Evolutionary conservation across 2,888 invertebrate species (phyloP), one percentile per base, ranked within the genome.

Genomic region (Chalcis sispes): DNA sequence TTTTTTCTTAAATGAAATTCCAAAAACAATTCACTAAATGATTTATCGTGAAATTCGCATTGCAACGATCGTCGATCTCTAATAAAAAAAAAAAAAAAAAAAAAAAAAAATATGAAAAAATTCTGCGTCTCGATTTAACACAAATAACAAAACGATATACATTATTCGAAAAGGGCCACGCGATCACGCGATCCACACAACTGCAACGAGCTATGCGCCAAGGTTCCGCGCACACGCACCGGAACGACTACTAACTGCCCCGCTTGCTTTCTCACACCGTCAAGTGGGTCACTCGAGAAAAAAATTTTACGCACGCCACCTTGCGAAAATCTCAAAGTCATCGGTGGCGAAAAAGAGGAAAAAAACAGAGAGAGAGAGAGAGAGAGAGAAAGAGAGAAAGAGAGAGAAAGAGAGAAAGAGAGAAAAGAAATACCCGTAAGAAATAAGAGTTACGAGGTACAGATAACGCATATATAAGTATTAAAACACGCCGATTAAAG

Each of bases 131-230:
- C 15, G 13, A 32, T 15, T 48, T 58, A 10, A 25, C 58, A 27
- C 32, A 27, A 70, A 27, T 25, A 61, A 70, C 25, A 25, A 61
- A 61, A 40, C 2, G 15, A 15, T 15, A 42, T 13, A 42, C 15
- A 8, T 4, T 13, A 13, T n/a, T n/a, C n/a, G 15, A 7, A 2
- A 4, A 62, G 62, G 54, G 62, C 71, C 62, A 52, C 54, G 54
- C 71, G 62, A 71, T 71, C 71, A 71, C 62, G 62, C 71, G 46
- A 71, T 25, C n/a, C n/a, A n/a, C 50, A 8, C 32, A 32, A 42
- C 13, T 67, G 25, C 42, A 25, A 32, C 18, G 42, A 56, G 18
- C 29, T 23, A 42, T 56, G 42, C 25, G 20, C 10, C 66, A 52
- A 46, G 15, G 65, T 32, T 7, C 3, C 29, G 7, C 29, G 18